Percentiles rank a stretch among this genome's conserved stretches.
Conservation (phyloP, 2,888 invertebrate species). For the Diadegma fenestrale region DNA sequence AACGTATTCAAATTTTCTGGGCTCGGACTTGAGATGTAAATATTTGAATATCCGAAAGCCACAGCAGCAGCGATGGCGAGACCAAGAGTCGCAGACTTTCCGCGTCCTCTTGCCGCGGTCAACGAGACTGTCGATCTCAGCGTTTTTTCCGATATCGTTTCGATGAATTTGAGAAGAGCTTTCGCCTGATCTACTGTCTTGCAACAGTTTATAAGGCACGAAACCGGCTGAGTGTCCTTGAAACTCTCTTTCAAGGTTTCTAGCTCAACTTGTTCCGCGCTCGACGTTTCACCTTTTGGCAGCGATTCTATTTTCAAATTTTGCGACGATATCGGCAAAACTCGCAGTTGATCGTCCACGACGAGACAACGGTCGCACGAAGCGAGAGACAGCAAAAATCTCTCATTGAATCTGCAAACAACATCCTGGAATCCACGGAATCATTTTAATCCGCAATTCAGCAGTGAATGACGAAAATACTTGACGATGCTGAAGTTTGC, state of each 20-base stretch:
- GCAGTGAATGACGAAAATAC: no score
- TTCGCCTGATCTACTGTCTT: constrained; percentile 97
- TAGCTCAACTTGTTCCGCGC: constrained; percentile 88
- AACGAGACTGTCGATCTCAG: constrained; percentile 95
- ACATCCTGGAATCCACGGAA: constrained; percentile 87
- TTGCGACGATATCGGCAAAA: constrained; percentile 96
- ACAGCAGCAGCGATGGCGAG: constrained; percentile 95
- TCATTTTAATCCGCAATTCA: neutral
- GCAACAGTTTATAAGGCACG: constrained; percentile 94
- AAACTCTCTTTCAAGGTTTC: constrained; percentile 92
- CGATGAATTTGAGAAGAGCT: constrained; percentile 96
- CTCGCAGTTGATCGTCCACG: constrained; percentile 96
- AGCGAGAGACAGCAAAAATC: constrained; percentile 96
- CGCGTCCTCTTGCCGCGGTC: constrained; percentile 98
- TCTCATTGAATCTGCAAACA: constrained; percentile 97
- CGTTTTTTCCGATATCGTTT: constrained; percentile 97
- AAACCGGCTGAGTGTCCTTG: constrained; percentile 96
- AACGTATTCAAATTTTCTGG: constrained; percentile 99
- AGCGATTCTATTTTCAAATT: constrained; percentile 93
- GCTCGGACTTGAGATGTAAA: constrained; percentile 98
- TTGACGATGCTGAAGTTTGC: no score
- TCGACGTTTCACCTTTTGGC: constrained; percentile 85
- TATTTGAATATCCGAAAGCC: constrained; percentile 94
- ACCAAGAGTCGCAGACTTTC: constrained; percentile 99
- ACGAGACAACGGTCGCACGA: constrained; percentile 95